Base-by-base conservation (phyloP, 1,140 invertebrate species). In the Heliothis virescens region DNA sequence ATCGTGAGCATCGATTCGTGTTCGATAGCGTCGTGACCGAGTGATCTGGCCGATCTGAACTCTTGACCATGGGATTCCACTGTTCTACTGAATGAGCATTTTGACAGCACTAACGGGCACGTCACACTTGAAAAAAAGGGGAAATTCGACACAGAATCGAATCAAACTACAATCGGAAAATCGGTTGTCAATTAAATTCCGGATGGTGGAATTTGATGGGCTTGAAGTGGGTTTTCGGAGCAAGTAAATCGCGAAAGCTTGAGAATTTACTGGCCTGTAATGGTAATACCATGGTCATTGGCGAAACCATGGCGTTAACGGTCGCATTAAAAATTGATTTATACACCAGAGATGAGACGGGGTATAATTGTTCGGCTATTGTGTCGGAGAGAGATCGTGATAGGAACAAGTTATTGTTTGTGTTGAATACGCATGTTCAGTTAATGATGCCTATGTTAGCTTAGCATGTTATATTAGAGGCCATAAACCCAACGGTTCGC, bases 1-100 rank as follows among this genome's bases (percentile, higher is more conserved):
- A 83, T 83, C 86, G 82, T 84, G 86, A 84, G 75, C 79, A 65
- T 82, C 78, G 80, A 79, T 82, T 83, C 76, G 78, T 79, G 71
- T 78, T 79, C 80, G 77, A 18, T 76, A 52, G 52, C 26, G 41
- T 84, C 80, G 81, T 84, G 83, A 84, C 81, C 71, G 76, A 78
- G 60, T 73, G 67, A 63, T 84, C 80, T 48, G 60, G 9, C 10
- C 60, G 41, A 41, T 29, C 60, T 63, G 67, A 74, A 80, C 72
- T 75, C 52, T 63, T 75, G 71, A 75, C 79, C 60, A 80, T 80
- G 71, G 72, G 71, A 63, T 75, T 50, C 60, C 41, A 26, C 55
- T 29, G 21, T 60, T 60, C 57, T 60, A 13, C 21, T 60, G 18
- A 79, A 65, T 67, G 57, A 79, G 73, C 55, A 29, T 67, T 75